A percentile compares a stretch with the other conserved stretches of the same genome.
phyloP scores from a whole-genome alignment of 2,888 invertebrate genomes.

The Napeogenes inachia region DNA sequence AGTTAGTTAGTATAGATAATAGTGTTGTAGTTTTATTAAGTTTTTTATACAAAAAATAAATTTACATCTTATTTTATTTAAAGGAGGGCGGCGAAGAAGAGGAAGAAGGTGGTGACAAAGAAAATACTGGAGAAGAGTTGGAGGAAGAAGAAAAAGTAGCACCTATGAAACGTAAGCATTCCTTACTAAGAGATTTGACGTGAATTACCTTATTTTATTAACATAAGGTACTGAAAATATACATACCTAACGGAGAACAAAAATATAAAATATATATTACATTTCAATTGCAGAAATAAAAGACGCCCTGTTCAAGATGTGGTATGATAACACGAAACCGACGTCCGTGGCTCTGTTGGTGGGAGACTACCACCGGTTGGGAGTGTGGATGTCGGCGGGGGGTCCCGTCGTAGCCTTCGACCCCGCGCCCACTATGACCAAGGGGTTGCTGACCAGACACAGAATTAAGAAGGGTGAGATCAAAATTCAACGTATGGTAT shows the following conservation, averaged over 20 bases:
- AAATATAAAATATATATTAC: neutral
- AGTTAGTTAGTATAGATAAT: neutral
- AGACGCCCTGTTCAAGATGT: conserved; percentile 57
- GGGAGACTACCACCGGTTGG: conserved; percentile 68
- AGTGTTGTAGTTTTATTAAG: neutral
- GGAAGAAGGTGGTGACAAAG: conserved; percentile 37
- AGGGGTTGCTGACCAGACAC: conserved; percentile 53
- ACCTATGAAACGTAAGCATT: conserved; percentile 49
- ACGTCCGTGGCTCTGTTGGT: conserved; percentile 46
- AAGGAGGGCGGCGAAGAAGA: conserved; percentile 60
- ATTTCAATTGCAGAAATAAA: conserved; percentile 54
- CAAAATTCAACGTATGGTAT: neutral
- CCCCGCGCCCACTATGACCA: conserved; percentile 56
- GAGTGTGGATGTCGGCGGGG: conserved; percentile 61
- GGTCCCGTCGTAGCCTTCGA: conserved; percentile 68
- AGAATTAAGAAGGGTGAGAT: conserved; percentile 56
- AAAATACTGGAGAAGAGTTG: conserved; percentile 42
- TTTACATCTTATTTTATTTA: conserved; percentile 3
- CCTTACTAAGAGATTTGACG: neutral
- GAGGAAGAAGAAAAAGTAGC: conserved; percentile 47
- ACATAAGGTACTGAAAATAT: neutral
- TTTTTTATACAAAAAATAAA: neutral
- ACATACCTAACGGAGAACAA: neutral
- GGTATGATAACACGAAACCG: conserved; percentile 58
- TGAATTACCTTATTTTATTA: neutral